Evolutionary conservation across 1,140 invertebrate genomes (phyloP).

Genomic region (Bilobella aurantiaca): DNA sequence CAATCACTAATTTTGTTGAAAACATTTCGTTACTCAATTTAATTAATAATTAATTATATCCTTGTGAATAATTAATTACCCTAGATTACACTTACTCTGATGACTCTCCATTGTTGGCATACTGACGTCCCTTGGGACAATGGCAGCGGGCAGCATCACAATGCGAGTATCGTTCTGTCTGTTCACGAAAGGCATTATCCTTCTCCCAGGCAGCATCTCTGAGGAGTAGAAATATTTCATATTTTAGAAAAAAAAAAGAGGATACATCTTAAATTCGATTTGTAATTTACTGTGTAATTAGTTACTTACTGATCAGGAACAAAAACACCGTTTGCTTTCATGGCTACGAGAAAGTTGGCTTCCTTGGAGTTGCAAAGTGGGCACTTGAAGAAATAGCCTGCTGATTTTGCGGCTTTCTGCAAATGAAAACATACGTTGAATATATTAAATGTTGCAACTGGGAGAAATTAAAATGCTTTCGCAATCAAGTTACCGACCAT

Average conservation of each 20-base stretch:
- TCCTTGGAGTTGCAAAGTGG: slow-evolving; percentile 55
- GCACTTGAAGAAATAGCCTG: slow-evolving; percentile 45
- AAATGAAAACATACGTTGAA: background rate
- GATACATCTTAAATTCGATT: slow-evolving; percentile 8
- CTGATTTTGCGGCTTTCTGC: slow-evolving; percentile 4
- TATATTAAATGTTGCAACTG: background rate
- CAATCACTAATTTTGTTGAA: no score
- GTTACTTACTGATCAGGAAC: slow-evolving; percentile 47
- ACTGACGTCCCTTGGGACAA: slow-evolving; percentile 22
- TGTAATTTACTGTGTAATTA: background rate
- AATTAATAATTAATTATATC: no score
- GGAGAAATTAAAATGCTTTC: background rate
- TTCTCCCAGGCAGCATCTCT: slow-evolving; percentile 58
- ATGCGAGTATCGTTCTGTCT: slow-evolving; percentile 9
- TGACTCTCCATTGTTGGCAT: no score
- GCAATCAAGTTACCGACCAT: slow-evolving; percentile 34
- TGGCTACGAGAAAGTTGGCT: slow-evolving; percentile 45
- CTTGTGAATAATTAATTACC: no score
- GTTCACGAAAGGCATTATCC: slow-evolving; percentile 50
- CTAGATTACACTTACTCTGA: no score
- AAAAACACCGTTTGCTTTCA: slow-evolving; percentile 51
- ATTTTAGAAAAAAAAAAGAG: no score
- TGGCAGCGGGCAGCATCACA: slow-evolving; percentile 22
- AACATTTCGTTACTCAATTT: no score
- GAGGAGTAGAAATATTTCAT: no score